A percentile compares a stretch with the other conserved stretches of the same genome.
Evolutionary conservation across 2,113 vertebrate species (phyloP).

Genomic region (Petrocephalus zakoni): DNA sequence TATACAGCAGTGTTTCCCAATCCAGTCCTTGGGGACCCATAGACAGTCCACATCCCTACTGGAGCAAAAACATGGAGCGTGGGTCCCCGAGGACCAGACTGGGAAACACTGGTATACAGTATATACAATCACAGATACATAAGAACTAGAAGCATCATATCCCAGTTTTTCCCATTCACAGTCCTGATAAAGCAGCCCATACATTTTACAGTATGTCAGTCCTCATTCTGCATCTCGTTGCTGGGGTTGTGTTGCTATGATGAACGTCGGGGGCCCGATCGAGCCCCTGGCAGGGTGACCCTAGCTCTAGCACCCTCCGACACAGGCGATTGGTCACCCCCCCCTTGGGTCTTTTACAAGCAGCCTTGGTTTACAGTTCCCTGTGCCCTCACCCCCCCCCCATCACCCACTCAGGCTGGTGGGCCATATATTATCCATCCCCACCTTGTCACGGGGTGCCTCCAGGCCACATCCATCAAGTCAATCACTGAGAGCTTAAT

Average conservation of each 20-base stretch:
- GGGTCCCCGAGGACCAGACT: not conserved
- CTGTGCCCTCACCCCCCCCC: conserved; percentile 60
- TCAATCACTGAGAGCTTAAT: conserved; percentile 69
- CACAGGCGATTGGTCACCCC: conserved; percentile 26
- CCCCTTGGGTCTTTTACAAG: conserved; percentile 42
- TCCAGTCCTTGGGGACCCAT: not conserved
- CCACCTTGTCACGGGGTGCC: conserved; percentile 70
- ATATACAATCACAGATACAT: not conserved
- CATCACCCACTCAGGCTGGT: conserved; percentile 67
- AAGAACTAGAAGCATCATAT: not conserved
- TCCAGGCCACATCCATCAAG: conserved; percentile 74
- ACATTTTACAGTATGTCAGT: not conserved
- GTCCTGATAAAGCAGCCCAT: not conserved
- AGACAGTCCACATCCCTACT: not conserved
- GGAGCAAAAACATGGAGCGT: not conserved
- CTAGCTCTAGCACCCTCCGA: not conserved
- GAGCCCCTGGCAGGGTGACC: not conserved
- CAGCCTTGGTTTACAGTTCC: conserved; percentile 52
- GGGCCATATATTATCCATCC: conserved; percentile 72
- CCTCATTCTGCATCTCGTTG: not conserved
- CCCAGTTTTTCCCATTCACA: not conserved
- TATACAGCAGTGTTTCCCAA: not conserved
- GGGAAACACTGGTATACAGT: not conserved
- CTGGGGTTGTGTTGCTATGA: not conserved
- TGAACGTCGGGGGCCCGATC: not conserved